Evolutionary conservation across 1,140 invertebrate genomes (phyloP).

Genomic region (Bombus vancouverensis): DNA sequence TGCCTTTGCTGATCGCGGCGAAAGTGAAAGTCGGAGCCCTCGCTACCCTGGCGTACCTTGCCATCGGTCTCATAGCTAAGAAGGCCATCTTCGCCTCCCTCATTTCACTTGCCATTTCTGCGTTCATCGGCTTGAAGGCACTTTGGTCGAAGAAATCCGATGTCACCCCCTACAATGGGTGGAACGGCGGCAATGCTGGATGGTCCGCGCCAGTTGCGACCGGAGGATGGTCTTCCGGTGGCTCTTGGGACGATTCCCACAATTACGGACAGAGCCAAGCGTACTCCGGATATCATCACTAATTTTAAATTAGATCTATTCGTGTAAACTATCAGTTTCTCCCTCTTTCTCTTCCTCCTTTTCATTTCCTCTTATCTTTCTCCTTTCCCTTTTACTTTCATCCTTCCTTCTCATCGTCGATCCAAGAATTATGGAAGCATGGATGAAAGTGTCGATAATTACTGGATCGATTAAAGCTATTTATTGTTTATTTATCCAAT

Average conservation of each 20-base stretch:
- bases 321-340: background rate
- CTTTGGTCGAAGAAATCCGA: conserved; percentile 77
- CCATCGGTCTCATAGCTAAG: conserved; percentile 85
- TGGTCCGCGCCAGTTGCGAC: conserved; percentile 61
- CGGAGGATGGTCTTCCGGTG: conserved; percentile 76
- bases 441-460: background rate
- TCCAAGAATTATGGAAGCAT: background rate
- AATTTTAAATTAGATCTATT: conserved; percentile 14
- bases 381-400: background rate
- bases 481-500: conserved; percentile 75
- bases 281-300: conserved; percentile 74
- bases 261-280: conserved; percentile 71
- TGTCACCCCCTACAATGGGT: conserved; percentile 74
- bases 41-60: conserved; percentile 84
- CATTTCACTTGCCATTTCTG: conserved; percentile 85
- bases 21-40: conserved; percentile 85
- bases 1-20: conserved; percentile 84
- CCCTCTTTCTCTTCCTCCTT: too few relatives aligned
- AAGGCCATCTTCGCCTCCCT: conserved; percentile 86
- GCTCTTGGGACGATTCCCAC: conserved; percentile 73
- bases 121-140: conserved; percentile 84
- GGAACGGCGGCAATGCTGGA: background rate
- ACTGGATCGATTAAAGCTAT: conserved; percentile 63
- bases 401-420: background rate
- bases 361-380: background rate